Conservation (phyloP, 2,888 invertebrate species). For the Antheraea yamamai region DNA sequence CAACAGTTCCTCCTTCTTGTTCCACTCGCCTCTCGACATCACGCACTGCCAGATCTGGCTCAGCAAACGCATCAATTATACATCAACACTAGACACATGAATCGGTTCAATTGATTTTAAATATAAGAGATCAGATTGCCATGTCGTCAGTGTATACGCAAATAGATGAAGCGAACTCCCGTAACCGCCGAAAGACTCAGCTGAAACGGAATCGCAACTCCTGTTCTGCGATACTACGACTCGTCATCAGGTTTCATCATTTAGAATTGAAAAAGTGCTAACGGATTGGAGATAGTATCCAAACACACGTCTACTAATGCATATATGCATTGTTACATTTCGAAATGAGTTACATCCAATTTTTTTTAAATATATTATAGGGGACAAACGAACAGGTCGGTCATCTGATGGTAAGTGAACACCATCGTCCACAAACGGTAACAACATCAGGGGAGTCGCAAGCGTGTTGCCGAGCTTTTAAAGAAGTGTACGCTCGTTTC, state of each 20-base stretch:
- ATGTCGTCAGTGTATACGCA: conserved; percentile 58
- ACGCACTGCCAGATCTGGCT: conserved; percentile 94
- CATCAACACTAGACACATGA: not conserved
- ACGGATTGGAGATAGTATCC: not conserved
- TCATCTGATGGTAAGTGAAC: too few relatives aligned
- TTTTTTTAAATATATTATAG: too few relatives aligned
- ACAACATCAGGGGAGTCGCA: too few relatives aligned
- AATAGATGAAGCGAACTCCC: conserved; percentile 34
- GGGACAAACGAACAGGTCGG: too few relatives aligned
- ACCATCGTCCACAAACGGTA: too few relatives aligned
- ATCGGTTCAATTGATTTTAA: not conserved
- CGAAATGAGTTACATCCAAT: too few relatives aligned
- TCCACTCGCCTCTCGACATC: conserved; percentile 98
- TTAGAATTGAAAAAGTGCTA: conserved; percentile 8
- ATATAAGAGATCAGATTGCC: conserved; percentile 64
- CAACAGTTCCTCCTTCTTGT: conserved; percentile 98
- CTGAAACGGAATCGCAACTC: conserved; percentile 39
- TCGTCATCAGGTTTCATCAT: conserved; percentile 82
- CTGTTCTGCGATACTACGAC: conserved; percentile 58
- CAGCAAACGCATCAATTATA: conserved; percentile 9
- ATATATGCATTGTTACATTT: too few relatives aligned
- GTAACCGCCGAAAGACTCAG: conserved; percentile 61
- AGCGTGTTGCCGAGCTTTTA: too few relatives aligned
- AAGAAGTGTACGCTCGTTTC: too few relatives aligned
- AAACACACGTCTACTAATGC: not conserved